phyloP scores from a whole-genome alignment of 2,888 invertebrate species.

The Hydriomena furcata region DNA sequence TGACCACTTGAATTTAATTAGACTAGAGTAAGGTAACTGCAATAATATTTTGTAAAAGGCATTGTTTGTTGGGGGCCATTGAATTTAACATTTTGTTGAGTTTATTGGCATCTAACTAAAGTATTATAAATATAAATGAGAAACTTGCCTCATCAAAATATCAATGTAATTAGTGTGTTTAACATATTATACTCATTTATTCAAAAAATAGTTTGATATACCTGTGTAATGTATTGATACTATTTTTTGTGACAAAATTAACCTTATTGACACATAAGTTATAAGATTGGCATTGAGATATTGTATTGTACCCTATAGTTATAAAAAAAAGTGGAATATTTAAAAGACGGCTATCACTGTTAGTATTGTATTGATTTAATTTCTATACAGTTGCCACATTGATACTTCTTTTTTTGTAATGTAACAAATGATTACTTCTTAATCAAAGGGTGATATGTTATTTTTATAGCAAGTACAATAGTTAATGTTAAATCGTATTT shows the following conservation, averaged over 20 bases:
- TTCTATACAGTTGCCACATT: not conserved
- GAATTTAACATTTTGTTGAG: not conserved
- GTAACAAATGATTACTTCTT: too few relatives aligned
- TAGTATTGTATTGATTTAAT: not conserved
- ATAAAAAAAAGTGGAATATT: constrained; percentile 17
- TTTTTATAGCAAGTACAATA: constrained; percentile 4
- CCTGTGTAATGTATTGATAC: too few relatives aligned
- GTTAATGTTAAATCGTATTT: constrained; percentile 1
- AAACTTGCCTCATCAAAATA: not conserved
- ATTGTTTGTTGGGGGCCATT: not conserved
- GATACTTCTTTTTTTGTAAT: not conserved
- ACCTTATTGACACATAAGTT: not conserved
- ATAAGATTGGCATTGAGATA: constrained; percentile 4
- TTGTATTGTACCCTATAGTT: constrained; percentile 31
- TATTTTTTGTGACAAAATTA: too few relatives aligned
- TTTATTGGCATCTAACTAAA: constrained; percentile 8
- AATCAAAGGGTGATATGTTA: constrained; percentile 2
- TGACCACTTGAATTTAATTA: not conserved
- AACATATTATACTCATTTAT: too few relatives aligned
- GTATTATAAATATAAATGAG: constrained; percentile 1
- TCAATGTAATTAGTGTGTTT: too few relatives aligned
- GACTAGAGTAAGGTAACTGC: constrained; percentile 5
- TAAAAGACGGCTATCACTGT: not conserved
- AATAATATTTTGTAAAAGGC: constrained; percentile 4
- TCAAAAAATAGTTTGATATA: too few relatives aligned